Conservation (phyloP, 2,888 invertebrate species). For the Tanytarsus gracilentus region DNA sequence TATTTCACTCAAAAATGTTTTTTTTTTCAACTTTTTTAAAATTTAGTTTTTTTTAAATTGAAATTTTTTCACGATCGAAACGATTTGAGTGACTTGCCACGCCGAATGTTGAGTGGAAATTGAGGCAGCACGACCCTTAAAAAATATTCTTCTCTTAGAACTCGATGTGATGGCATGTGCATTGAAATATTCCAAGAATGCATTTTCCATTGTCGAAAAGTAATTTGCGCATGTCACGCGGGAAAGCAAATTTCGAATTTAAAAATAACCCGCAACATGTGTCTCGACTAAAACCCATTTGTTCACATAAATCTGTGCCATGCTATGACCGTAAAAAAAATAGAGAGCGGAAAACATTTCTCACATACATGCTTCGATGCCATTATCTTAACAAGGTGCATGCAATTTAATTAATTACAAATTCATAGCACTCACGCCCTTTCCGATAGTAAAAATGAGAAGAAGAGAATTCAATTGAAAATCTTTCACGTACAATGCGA, state of each 20-base stretch:
- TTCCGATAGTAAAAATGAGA: not conserved
- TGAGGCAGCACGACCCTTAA: not conserved
- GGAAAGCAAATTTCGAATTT: not conserved
- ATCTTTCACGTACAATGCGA: not conserved
- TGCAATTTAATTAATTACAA: not conserved
- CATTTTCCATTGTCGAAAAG: not conserved
- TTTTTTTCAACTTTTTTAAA: no score
- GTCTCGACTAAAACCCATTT: conserved; percentile 7
- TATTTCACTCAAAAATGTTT: not conserved
- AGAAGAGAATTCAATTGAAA: not conserved
- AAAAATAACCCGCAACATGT: conserved; percentile 11
- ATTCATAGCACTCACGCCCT: not conserved
- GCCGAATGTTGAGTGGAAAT: conserved; percentile 23
- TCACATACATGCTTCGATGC: not conserved
- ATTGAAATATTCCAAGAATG: not conserved
- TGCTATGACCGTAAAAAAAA: not conserved
- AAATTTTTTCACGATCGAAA: conserved; percentile 14
- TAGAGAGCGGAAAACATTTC: no score
- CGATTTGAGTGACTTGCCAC: conserved; percentile 4
- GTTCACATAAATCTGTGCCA: not conserved
- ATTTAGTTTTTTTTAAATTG: not conserved
- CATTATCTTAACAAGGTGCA: not conserved
- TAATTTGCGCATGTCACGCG: not conserved
- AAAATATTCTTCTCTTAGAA: not conserved
- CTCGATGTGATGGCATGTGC: conserved; percentile 2